These are phyloP conservation scores for Calcarius lapponicus DNA, from an alignment of 2,797 vertebrate genomes.

Conservation along the genomic window DNA sequence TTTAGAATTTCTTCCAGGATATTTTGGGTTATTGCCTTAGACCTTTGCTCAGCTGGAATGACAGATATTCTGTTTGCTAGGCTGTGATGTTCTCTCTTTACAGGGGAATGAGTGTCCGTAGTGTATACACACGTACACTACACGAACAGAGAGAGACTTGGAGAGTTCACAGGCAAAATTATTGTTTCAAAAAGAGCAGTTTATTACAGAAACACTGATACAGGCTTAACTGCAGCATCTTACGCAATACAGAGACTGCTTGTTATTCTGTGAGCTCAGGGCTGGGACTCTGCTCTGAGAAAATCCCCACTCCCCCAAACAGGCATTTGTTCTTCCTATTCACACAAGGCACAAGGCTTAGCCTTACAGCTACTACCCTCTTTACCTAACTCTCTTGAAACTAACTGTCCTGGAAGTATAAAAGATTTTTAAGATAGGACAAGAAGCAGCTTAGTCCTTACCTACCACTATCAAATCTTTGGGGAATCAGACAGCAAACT, in stretches of 20 bases:
- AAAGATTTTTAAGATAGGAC: constrained; percentile 4
- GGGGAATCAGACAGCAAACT: constrained; percentile 42
- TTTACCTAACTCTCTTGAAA: constrained; percentile 14
- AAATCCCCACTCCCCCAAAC: background rate
- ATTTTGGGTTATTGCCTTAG: constrained; percentile 78
- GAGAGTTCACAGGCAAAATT: constrained; percentile 64
- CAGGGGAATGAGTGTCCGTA: constrained; percentile 32
- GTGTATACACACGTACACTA: constrained; percentile 23
- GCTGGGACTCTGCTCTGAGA: background rate
- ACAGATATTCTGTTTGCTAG: constrained; percentile 70
- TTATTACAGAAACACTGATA: constrained; percentile 60
- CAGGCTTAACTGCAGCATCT: constrained; percentile 39
- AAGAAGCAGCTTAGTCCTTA: background rate
- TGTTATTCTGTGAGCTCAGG: constrained; percentile 37
- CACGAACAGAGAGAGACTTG: constrained; percentile 42
- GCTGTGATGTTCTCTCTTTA: constrained; percentile 68
- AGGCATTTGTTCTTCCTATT: constrained; percentile 17
- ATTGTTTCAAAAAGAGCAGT: constrained; percentile 52
- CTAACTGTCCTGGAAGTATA: background rate
- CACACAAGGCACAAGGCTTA: background rate
- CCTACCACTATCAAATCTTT: background rate
- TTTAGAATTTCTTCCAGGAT: constrained; percentile 75
- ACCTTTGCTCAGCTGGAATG: constrained; percentile 73
- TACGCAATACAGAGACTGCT: constrained; percentile 37
- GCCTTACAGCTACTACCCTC: background rate